Percentiles rank a stretch among this genome's conserved stretches.
Evolutionary conservation across 2,888 invertebrate species (phyloP).

Genomic region (Clistopyga incitator): DNA sequence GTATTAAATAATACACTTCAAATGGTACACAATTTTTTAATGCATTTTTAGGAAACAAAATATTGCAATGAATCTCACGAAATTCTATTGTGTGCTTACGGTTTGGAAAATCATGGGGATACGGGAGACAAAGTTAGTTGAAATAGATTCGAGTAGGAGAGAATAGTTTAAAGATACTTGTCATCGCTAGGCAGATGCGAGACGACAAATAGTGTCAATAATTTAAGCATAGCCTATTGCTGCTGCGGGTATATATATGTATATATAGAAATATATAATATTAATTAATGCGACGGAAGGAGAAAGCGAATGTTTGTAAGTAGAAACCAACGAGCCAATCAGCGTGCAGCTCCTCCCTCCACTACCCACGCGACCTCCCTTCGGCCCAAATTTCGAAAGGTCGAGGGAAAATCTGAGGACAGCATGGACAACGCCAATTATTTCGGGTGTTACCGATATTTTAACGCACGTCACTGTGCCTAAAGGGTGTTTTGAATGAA

Average conservation of each 20-base stretch:
- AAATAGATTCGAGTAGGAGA: slow-evolving; percentile 2
- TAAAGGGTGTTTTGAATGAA: not conserved
- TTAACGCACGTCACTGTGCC: not conserved
- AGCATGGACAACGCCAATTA: slow-evolving; percentile 10
- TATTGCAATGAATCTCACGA: not conserved
- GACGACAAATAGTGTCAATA: slow-evolving; percentile 61
- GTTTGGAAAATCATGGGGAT: not conserved
- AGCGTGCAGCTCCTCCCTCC: slow-evolving; percentile 82
- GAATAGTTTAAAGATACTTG: slow-evolving; percentile 62
- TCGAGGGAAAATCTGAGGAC: slow-evolving; percentile 68
- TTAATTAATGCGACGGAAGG: slow-evolving; percentile 78
- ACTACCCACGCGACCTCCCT: slow-evolving; percentile 75
- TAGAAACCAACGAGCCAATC: slow-evolving; percentile 84
- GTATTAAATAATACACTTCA: too few species aligned
- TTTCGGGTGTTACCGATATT: not conserved
- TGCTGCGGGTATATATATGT: slow-evolving; percentile 73
- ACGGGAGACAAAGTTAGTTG: not conserved
- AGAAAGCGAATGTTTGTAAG: slow-evolving; percentile 83
- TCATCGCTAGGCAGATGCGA: slow-evolving; percentile 82
- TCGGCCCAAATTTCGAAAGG: slow-evolving; percentile 74
- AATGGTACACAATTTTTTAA: too few species aligned
- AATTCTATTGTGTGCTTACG: not conserved
- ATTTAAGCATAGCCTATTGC: slow-evolving; percentile 72
- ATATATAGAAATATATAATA: slow-evolving; percentile 73
- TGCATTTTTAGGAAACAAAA: too few species aligned